Evolutionary conservation across 2,888 invertebrate species (phyloP), one percentile per base, ranked within the genome.

Genomic region (Dicyrtomina minuta): DNA sequence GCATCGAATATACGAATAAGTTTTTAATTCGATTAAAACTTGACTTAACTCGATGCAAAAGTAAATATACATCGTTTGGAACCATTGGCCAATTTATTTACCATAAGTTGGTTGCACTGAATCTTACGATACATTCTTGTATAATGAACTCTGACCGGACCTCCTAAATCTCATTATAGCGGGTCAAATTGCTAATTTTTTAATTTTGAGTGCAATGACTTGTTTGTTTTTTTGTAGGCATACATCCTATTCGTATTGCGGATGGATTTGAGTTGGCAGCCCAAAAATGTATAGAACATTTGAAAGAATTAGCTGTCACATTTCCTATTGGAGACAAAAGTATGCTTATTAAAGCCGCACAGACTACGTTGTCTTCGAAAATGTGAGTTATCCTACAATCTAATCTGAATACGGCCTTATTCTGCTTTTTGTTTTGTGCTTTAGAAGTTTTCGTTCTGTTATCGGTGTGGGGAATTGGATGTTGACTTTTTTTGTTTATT

Each of bases 241-340:
- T 99, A 81, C 99, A 99, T 82, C 99, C 99, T 0, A 96, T 98
- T 79, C 89, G 98, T 79, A 95, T 99, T 78, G 97, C 99, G 6
- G 99, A 99, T 83, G 99, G 99, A 58, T 99, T 93, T 81, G 98
- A 99, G 83, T 84, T 97, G 83, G 99, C 99, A 0, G 95, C 97
- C 0, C 91, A 93, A 75, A 87, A 89, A 68, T 96, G 96, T 0
- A 87, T 91, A 0, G 86, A 89, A 46, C 91, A 95, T 81, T 84
- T 99, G 74, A 94, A 96, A 74, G 84, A 87, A 60, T 92, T 98
- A 80, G 90, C 94, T 27, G 92, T 96, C 78, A 87, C 89, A 0
- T 98, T 96, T 83, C 92, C 93, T 0, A 90, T 97, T 22, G 90
- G 91, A 80, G 86, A 86, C 13, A 85, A 89, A 73, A 96, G 97